Evolutionary conservation across 2,113 vertebrate species (phyloP).

Genomic region (Paraplagusia blochii): DNA sequence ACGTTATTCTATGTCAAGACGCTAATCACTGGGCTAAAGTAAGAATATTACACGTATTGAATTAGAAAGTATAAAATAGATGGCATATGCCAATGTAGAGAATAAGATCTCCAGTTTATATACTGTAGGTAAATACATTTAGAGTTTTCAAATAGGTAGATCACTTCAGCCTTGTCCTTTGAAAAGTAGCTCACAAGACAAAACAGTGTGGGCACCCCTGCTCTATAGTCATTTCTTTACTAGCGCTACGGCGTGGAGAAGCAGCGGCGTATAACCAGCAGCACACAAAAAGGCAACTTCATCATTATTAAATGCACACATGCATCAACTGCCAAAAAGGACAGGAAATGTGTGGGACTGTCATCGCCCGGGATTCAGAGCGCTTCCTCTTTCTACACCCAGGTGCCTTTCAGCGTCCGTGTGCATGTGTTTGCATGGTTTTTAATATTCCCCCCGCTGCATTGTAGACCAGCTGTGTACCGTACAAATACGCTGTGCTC

Average conservation of each 20-base stretch:
- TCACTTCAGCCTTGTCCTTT: too few relatives aligned
- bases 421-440: conserved; percentile 16
- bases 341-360: conserved; percentile 62
- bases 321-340: conserved; percentile 45
- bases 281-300: not conserved
- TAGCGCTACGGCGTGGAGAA: not conserved
- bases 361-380: conserved; percentile 52
- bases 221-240: not conserved
- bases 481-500: not conserved
- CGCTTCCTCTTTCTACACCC: conserved; percentile 43
- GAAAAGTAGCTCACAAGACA: too few relatives aligned
- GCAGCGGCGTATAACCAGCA: not conserved
- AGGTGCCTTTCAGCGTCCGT: conserved; percentile 12
- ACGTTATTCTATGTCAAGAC: too few relatives aligned
- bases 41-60: too few relatives aligned
- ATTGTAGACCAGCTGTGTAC: conserved; percentile 2
- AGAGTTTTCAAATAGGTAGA: too few relatives aligned
- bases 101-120: too few relatives aligned
- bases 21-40: too few relatives aligned
- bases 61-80: too few relatives aligned
- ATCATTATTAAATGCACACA: not conserved
- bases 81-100: too few relatives aligned
- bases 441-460: not conserved
- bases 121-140: too few relatives aligned
- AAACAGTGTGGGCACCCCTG: too few relatives aligned